phyloP scores from a whole-genome alignment of 2,888 invertebrate species.

The Meiosimyza platycephala region DNA sequence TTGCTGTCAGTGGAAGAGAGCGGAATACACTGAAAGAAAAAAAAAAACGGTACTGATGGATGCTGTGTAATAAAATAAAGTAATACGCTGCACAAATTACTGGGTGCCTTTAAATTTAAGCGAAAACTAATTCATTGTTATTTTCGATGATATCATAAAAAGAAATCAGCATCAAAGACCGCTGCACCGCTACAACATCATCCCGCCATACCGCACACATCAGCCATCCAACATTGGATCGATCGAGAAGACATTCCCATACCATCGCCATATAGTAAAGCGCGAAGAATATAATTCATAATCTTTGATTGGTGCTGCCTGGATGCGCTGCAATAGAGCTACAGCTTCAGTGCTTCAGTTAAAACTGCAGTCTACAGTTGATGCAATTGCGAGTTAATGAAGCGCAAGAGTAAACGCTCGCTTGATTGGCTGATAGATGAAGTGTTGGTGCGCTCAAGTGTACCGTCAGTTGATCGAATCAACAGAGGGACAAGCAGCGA shows the following conservation, averaged over 20 bases:
- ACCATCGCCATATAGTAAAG: conserved; percentile 22
- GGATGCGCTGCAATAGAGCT: conserved; percentile 2
- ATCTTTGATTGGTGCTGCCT: conserved; percentile 34
- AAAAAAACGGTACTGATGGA: neutral
- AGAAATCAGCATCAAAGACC: conserved; percentile 32
- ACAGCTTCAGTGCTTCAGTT: neutral
- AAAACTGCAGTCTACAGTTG: conserved; percentile 13
- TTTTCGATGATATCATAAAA: conserved; percentile 33
- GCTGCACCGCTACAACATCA: neutral
- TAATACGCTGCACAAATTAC: conserved; percentile 17
- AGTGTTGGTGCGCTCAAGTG: conserved; percentile 24
- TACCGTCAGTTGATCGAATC: conserved; percentile 18
- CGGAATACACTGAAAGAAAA: conserved; percentile 8
- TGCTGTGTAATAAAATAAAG: conserved; percentile 19
- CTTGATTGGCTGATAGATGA: conserved; percentile 41
- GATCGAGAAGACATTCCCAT: conserved; percentile 1
- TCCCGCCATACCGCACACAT: no score
- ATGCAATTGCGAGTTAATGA: conserved; percentile 27
- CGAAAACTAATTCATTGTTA: conserved; percentile 36
- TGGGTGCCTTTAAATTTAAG: conserved; percentile 30
- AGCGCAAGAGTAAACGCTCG: conserved; percentile 28
- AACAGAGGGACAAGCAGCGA: conserved; percentile 5
- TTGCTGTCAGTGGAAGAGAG: neutral
- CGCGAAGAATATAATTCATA: conserved; percentile 27
- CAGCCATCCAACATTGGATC: no score